phyloP scores from a whole-genome alignment of 2,888 invertebrate genomes.

The Nephrotoma flavescens region DNA sequence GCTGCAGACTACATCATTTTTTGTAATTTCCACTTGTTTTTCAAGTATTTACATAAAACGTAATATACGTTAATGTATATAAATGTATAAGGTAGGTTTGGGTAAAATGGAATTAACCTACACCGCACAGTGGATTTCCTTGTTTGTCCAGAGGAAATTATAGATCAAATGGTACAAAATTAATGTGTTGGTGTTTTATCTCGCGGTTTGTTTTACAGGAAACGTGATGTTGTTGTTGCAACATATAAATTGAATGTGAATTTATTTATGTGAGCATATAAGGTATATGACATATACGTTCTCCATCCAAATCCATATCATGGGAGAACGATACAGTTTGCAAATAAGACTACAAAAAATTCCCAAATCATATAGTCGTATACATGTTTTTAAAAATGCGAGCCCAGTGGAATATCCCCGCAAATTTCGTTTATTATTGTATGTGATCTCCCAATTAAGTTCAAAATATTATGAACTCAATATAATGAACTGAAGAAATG shows the following conservation, averaged over 20 bases:
- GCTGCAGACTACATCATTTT: neutral
- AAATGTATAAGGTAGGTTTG: neutral
- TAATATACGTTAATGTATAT: neutral
- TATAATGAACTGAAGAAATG: neutral
- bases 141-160: neutral
- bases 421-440: neutral
- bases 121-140: neutral
- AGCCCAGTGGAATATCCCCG: neutral
- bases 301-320: no score
- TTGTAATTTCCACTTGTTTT: neutral
- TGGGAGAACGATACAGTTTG: no score
- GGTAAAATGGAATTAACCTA: neutral
- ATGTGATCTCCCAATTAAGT: neutral
- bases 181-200: neutral
- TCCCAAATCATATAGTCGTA: neutral
- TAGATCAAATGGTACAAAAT: neutral
- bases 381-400: neutral
- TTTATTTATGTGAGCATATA: no score
- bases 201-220: no score
- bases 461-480: neutral
- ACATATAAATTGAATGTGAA: neutral
- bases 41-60: neutral
- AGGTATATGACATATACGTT: neutral
- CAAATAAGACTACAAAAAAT: no score
- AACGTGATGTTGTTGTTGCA: neutral